Base-by-base conservation (phyloP, 2,888 invertebrate genomes). In the Coenonympha glycerion region DNA sequence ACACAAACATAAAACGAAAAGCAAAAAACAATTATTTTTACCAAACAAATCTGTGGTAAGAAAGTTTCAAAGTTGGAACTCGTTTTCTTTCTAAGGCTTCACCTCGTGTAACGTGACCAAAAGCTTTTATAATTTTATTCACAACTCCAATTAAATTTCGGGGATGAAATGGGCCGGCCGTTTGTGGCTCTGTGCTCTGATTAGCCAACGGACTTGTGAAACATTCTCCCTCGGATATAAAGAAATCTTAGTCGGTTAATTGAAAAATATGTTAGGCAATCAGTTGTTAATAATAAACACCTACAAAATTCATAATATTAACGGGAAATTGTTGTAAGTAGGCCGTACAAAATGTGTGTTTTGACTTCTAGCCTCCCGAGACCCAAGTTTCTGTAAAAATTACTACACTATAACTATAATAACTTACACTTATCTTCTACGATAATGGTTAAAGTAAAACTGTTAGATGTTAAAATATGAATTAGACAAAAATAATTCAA, bases 61-160 rank as follows among this genome's bases (percentile, higher is more conserved):
- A 52, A 52, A 75, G 73, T 71, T 69, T 70, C 59, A 59, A 74
- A 71, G 75, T 74, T 62, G 57, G 63, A 66, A 71, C 69, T 69
- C 69, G 71, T 75, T 80, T n/a, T 73, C 62, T 73, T 80, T 73
- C 61, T 72, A 73, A 70, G 79, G 77, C 68, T 79, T 76, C 75
- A 79, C 70, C 76, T 76, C 57, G 58, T 57, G 71, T 73, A 78
- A 70, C 75, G 76, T 66, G 68, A 66, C 65, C 60, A 66, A 63
- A 62, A 68, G 69, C 62, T 69, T 68, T 66, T 61, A 60, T 62
- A 66, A 73, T 69, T 67, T 66, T 65, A 68, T 69, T 68, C 65
- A 61, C 56, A 64, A 66, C 63, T 57, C 57, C 61, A 65, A 63
- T 63, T 55, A 57, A 50, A 59, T 58, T 59, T 56, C 33, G 47